Conservation (phyloP, 1,140 invertebrate genomes). For the Orussus abietinus region DNA sequence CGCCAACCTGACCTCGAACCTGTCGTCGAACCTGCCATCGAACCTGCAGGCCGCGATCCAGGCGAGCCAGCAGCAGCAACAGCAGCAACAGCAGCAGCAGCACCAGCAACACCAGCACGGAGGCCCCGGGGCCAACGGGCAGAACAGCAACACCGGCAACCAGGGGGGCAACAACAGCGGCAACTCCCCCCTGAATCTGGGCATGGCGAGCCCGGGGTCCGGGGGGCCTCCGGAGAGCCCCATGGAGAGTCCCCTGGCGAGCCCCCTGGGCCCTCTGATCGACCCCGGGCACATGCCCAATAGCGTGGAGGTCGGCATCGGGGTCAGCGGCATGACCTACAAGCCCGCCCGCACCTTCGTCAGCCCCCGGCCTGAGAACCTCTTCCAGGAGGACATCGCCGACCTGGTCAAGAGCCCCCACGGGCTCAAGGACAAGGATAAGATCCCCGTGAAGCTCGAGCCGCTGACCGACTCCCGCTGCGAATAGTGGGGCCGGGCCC, state of each 20-base stretch:
- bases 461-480: slow-evolving; percentile 50
- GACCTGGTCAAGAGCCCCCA: slow-evolving; percentile 58
- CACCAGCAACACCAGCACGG: slow-evolving; percentile 41
- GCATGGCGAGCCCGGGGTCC: slow-evolving; percentile 52
- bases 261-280: slow-evolving; percentile 49
- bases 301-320: slow-evolving; percentile 59
- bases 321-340: slow-evolving; percentile 64
- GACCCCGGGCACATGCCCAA: slow-evolving; percentile 47
- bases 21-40: slow-evolving; percentile 43
- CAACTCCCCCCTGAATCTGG: slow-evolving; percentile 55
- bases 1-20: too few relatives aligned
- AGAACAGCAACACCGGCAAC: slow-evolving; percentile 38
- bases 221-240: slow-evolving; percentile 49
- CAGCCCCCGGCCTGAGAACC: slow-evolving; percentile 60
- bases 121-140: slow-evolving; percentile 29
- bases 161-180: slow-evolving; percentile 49
- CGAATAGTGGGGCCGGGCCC: slow-evolving; percentile 40
- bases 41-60: slow-evolving; percentile 52
- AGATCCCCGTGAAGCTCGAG: slow-evolving; percentile 51
- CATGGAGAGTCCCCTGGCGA: slow-evolving; percentile 55
- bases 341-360: slow-evolving; percentile 58
- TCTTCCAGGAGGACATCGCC: slow-evolving; percentile 62
- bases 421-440: slow-evolving; percentile 50
- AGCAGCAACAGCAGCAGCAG: slow-evolving; percentile 42
- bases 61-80: slow-evolving; percentile 48